These are phyloP conservation scores for Cotesia congregata DNA, from an alignment of 2,888 invertebrate species.

Conservation along the genomic window DNA sequence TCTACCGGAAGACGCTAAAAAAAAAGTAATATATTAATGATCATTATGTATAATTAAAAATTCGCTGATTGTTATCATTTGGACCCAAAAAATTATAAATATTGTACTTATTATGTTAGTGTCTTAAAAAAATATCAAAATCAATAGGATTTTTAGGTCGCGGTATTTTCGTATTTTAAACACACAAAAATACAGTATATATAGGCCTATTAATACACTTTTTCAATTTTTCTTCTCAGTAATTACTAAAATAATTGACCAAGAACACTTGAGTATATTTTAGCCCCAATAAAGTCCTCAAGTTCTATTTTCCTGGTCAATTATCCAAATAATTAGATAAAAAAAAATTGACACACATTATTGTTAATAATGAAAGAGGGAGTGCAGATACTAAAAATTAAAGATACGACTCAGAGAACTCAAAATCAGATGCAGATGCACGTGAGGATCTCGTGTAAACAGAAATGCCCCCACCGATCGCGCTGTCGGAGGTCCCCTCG, in stretches of 20 bases:
- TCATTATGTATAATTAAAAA: slow-evolving; percentile 1
- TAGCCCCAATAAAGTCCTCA: neutral
- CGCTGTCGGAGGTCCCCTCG: slow-evolving; percentile 85
- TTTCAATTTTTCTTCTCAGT: slow-evolving; percentile 10
- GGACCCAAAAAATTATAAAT: slow-evolving; percentile 17
- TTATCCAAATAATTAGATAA: slow-evolving; percentile 4
- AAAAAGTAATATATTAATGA: neutral
- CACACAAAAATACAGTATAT: slow-evolving; percentile 11
- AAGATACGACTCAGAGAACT: slow-evolving; percentile 90
- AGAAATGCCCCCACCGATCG: slow-evolving; percentile 78
- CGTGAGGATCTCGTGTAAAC: slow-evolving; percentile 86
- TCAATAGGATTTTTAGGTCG: neutral
- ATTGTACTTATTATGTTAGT: slow-evolving; percentile 5
- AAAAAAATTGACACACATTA: neutral
- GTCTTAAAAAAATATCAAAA: neutral
- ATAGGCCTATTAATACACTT: slow-evolving; percentile 14
- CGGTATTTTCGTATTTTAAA: neutral
- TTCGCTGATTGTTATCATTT: slow-evolving; percentile 14
- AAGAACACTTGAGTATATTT: slow-evolving; percentile 2
- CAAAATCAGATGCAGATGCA: slow-evolving; percentile 88
- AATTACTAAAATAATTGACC: neutral
- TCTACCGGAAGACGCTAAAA: neutral
- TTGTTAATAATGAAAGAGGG: neutral
- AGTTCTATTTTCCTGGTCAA: neutral
- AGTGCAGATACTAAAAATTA: neutral